phyloP scores from a whole-genome alignment of 2,888 invertebrate genomes.

The Ectemnius cavifrons region DNA sequence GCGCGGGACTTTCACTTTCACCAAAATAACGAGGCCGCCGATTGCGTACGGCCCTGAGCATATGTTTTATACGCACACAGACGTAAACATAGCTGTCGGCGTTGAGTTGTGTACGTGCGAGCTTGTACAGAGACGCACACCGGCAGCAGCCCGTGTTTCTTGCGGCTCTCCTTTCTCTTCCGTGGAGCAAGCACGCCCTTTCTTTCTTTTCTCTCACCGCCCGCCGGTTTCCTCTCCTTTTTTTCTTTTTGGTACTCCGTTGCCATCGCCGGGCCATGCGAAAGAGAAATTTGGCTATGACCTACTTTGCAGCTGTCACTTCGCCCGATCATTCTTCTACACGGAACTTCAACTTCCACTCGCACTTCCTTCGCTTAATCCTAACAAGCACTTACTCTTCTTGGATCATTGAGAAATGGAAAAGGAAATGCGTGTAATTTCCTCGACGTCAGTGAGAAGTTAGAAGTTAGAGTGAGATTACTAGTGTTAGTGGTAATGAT shows the following conservation, averaged over 20 bases:
- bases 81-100: neutral
- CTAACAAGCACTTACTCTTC: too few relatives aligned
- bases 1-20: conserved; percentile 76
- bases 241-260: conserved; percentile 19
- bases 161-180: conserved; percentile 52
- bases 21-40: conserved; percentile 75
- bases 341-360: too few relatives aligned
- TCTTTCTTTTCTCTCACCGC: conserved; percentile 16
- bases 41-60: conserved; percentile 48
- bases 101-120: neutral
- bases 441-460: too few relatives aligned
- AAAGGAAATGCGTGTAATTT: too few relatives aligned
- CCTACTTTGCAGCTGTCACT: conserved; percentile 20
- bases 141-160: conserved; percentile 6
- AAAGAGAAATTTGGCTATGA: conserved; percentile 54
- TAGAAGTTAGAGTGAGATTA: too few relatives aligned
- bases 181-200: conserved; percentile 42
- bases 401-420: too few relatives aligned
- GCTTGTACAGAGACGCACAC: neutral
- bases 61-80: conserved; percentile 38
- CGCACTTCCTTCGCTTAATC: too few relatives aligned
- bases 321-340: too few relatives aligned
- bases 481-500: too few relatives aligned
- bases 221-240: conserved; percentile 16
- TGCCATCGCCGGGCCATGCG: neutral